Evolutionary conservation across 2,888 invertebrate species (phyloP), one percentile per base, ranked within the genome.

Genomic region (Sarcophaga rosellei): DNA sequence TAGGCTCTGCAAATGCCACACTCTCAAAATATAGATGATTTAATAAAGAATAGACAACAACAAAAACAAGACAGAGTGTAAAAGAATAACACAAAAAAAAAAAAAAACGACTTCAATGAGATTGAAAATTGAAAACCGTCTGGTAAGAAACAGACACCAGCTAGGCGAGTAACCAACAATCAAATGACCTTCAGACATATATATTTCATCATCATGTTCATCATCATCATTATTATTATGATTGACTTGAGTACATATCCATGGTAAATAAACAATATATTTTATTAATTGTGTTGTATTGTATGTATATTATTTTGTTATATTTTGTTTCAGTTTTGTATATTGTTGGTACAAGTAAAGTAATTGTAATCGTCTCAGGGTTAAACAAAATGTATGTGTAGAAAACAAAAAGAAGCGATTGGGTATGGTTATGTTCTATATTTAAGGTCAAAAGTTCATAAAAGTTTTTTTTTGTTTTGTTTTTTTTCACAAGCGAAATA

Each of bases 391-490:
- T 45, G 21, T 57, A 57, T 25, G 53, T 69, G 53, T 53, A 53
- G n/a, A 10, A 20, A 44, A 5, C 35, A 35, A 35, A 35, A 35
- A 47, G 5, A 17, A 12, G 4, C 15, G 10, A 47, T 61, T 12
- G 20, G 8, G 35, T 72, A 21, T 53, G 15, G 57, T n/a, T 73
- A 62, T 23, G 62, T 73, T 62, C 73, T 23, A 62, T 15, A 65
- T 65, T 57, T 75, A 75, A 75, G 65, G 75, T 76, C 76, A 76
- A 68, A 76, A 76, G 76, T 76, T 76, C 66, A 20, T 21, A 57
- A 21, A 53, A 10, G 66, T 59, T 57, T 57, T 59, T 68, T 59
- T 15, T 53, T 4, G 0, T 65, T 11, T n/a, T 44, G 4, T 8
- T 61, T n/a, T 45, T n/a, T 21, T 20, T 20, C 12, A 20, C 25